Evolutionary conservation across 2,797 vertebrate species (phyloP).

Genomic region (Zalophus californianus): DNA sequence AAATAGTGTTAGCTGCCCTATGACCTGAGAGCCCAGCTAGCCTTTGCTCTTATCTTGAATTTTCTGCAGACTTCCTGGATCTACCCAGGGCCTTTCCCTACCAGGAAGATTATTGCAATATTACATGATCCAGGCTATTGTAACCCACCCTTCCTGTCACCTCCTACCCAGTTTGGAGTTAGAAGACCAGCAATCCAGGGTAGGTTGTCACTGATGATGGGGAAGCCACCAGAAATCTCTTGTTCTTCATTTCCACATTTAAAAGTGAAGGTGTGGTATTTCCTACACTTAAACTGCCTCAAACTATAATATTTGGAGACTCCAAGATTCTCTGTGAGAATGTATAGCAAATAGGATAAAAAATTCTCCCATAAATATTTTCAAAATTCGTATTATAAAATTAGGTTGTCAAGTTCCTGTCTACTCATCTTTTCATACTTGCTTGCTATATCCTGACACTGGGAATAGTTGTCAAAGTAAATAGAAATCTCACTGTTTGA

Average conservation of each 20-base stretch:
- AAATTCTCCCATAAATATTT: conserved; percentile 44
- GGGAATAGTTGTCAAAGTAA: conserved; percentile 66
- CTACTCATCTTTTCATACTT: conserved; percentile 33
- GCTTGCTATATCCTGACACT: conserved; percentile 17
- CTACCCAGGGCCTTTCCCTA: background rate
- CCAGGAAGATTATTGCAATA: background rate
- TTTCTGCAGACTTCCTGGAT: background rate
- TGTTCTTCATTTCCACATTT: background rate
- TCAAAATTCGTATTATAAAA: conserved; percentile 52
- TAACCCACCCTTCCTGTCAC: background rate
- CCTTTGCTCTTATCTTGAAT: background rate
- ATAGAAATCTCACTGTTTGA: conserved; percentile 51
- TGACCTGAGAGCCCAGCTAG: background rate
- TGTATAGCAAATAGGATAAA: background rate
- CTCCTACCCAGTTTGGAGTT: background rate
- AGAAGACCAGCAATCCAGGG: background rate
- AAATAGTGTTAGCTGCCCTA: background rate
- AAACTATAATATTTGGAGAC: background rate
- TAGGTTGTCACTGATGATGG: background rate
- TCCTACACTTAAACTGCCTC: background rate
- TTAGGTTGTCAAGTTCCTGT: conserved; percentile 43
- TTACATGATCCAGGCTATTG: background rate
- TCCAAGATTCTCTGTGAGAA: background rate
- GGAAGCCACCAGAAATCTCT: background rate
- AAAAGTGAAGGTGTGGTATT: background rate